Evolutionary conservation across 2,113 vertebrate species (phyloP).

Genomic region (Forbesichthys agassizii): DNA sequence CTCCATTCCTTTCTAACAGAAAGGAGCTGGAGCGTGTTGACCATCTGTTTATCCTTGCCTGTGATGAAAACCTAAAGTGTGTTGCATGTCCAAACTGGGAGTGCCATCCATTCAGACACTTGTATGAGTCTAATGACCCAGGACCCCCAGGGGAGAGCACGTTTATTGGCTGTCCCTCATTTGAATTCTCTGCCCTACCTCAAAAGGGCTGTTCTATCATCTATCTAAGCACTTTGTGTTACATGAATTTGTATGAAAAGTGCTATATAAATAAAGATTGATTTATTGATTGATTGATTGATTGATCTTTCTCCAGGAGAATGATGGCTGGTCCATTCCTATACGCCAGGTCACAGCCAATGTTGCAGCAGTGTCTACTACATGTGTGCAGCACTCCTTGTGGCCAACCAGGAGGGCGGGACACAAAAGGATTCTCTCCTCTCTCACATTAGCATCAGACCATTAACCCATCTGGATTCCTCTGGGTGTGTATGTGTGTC

Average conservation of each 20-base stretch:
- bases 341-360: slow-evolving; percentile 51
- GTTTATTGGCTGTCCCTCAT: slow-evolving; percentile 4
- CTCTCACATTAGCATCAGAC: slow-evolving; percentile 55
- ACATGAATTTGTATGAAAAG: too few relatives aligned
- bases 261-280: too few relatives aligned
- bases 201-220: slow-evolving; percentile 57
- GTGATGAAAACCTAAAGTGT: slow-evolving; percentile 60
- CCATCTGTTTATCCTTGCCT: slow-evolving; percentile 78
- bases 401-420: slow-evolving; percentile 37
- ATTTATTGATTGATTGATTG: too few relatives aligned
- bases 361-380: slow-evolving; percentile 48
- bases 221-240: too few relatives aligned
- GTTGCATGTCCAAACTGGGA: slow-evolving; percentile 64
- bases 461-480: slow-evolving; percentile 68
- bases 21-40: slow-evolving; percentile 63
- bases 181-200: slow-evolving; percentile 46
- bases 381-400: slow-evolving; percentile 56
- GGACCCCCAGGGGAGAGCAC: slow-evolving; percentile 33
- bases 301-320: slow-evolving; percentile 41
- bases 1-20: slow-evolving; percentile 46
- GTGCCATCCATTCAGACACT: slow-evolving; percentile 63
- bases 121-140: slow-evolving; percentile 68
- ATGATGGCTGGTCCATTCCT: slow-evolving; percentile 65
- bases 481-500: slow-evolving; percentile 24
- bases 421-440: slow-evolving; percentile 58